These are phyloP conservation scores for Mustela nigripes DNA, from an alignment of 2,113 vertebrate species.

Conservation along the genomic window DNA sequence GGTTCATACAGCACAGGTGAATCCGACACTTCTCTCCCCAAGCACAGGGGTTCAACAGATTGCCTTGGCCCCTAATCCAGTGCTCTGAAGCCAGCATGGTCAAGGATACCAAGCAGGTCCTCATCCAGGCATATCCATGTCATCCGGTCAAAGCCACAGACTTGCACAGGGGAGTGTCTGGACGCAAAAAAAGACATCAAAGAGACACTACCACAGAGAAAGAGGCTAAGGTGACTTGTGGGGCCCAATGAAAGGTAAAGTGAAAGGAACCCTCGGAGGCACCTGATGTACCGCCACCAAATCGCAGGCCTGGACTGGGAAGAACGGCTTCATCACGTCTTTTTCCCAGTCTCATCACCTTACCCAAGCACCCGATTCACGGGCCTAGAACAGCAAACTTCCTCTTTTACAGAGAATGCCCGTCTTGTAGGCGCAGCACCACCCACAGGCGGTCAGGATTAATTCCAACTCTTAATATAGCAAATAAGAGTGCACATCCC, in stretches of 20 bases:
- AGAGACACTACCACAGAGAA: constrained; percentile 95
- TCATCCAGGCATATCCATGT: constrained; percentile 90
- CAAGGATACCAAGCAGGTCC: constrained; percentile 91
- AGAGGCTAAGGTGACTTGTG: constrained; percentile 93
- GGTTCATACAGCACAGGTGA: constrained; percentile 92
- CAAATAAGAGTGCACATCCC: background rate
- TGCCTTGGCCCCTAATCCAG: constrained; percentile 91
- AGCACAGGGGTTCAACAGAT: constrained; percentile 89
- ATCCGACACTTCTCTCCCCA: constrained; percentile 91
- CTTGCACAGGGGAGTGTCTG: constrained; percentile 87
- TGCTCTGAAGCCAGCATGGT: constrained; percentile 91
- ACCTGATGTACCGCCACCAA: constrained; percentile 90
- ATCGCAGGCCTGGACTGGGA: constrained; percentile 89
- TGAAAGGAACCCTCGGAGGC: constrained; percentile 91
- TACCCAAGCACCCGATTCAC: background rate
- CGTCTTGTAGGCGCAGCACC: background rate
- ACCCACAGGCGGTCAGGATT: background rate
- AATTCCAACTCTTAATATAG: background rate
- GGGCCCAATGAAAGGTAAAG: constrained; percentile 94
- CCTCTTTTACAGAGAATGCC: background rate
- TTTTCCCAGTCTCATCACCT: background rate
- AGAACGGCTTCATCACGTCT: background rate
- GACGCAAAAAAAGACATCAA: constrained; percentile 94
- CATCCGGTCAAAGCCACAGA: constrained; percentile 92
- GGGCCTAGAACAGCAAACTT: background rate